phyloP scores from a whole-genome alignment of 2,888 invertebrate genomes.

The Bursaphelenchus okinawaensis region DNA sequence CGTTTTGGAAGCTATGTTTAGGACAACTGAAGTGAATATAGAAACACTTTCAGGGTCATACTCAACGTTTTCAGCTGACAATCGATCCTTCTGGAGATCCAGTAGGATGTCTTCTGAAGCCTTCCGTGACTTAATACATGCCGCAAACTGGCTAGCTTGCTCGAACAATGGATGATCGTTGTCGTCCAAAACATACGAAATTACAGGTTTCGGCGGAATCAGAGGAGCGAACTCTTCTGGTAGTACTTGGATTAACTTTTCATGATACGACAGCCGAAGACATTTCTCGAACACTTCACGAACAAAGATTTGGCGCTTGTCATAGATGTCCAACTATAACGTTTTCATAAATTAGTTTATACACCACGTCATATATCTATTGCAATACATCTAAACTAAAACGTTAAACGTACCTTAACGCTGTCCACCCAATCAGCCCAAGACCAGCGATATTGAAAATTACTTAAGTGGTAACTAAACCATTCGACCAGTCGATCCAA shows the following conservation, averaged over 20 bases:
- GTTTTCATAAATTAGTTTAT: no score
- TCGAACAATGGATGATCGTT: conserved; percentile 27
- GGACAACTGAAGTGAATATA: conserved; percentile 65
- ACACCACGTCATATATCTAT: no score
- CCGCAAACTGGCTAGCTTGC: conserved; percentile 17
- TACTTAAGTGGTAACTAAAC: conserved; percentile 97
- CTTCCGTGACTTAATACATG: conserved; percentile 8
- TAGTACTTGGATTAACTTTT: conserved; percentile 83
- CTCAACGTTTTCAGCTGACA: conserved; percentile 7
- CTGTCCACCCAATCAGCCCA: conserved; percentile 68
- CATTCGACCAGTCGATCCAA: conserved; percentile 91
- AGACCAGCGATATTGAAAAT: conserved; percentile 97
- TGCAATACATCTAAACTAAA: background rate
- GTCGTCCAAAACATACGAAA: conserved; percentile 43
- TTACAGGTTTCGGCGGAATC: conserved; percentile 77
- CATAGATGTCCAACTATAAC: conserved; percentile 58
- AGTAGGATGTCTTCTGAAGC: conserved; percentile 25
- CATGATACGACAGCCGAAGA: conserved; percentile 84
- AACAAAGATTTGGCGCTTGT: conserved; percentile 89
- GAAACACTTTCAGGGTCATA: conserved; percentile 91
- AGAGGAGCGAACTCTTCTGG: conserved; percentile 78
- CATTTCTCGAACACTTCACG: conserved; percentile 83
- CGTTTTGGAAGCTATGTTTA: conserved; percentile 89
- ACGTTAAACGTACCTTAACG: conserved; percentile 33
- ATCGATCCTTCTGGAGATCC: conserved; percentile 11